These are phyloP conservation scores for Horisme vitalbata DNA, from an alignment of 2,888 invertebrate genomes.

Conservation along the genomic window DNA sequence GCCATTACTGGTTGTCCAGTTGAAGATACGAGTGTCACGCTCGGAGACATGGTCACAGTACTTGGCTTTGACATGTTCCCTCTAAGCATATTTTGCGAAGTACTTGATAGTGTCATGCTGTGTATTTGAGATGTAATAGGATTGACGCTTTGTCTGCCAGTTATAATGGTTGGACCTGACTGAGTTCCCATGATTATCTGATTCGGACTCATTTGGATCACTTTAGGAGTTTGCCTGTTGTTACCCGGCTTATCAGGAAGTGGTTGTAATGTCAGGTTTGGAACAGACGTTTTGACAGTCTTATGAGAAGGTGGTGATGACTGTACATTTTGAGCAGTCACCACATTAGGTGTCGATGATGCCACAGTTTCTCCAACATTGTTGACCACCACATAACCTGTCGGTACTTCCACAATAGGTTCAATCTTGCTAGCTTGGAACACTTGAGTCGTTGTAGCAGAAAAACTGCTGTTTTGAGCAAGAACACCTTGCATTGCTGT, in stretches of 20 bases:
- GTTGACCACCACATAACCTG: conserved; percentile 87
- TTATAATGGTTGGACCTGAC: conserved; percentile 57
- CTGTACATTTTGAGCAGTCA: conserved; percentile 69
- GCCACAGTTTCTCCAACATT: conserved; percentile 81
- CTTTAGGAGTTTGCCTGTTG: conserved; percentile 71
- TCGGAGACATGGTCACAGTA: conserved; percentile 70
- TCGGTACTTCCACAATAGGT: conserved; percentile 89
- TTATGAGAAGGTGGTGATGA: conserved; percentile 68
- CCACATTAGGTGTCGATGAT: conserved; percentile 68
- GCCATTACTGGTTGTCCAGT: conserved; percentile 77
- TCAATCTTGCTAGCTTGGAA: conserved; percentile 94
- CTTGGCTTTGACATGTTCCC: conserved; percentile 60
- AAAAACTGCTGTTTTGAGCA: conserved; percentile 91
- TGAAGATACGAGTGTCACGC: conserved; percentile 72
- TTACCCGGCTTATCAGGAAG: conserved; percentile 69
- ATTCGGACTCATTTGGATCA: conserved; percentile 70
- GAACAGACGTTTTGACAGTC: conserved; percentile 66
- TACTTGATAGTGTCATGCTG: conserved; percentile 65
- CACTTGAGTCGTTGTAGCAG: conserved; percentile 92
- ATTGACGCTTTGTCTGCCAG: conserved; percentile 69
- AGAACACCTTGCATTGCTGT: conserved; percentile 91
- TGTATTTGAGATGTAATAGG: conserved; percentile 78
- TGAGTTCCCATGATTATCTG: conserved; percentile 60
- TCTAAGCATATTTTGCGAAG: conserved; percentile 65
- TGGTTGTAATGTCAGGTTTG: conserved; percentile 76